A percentile compares a stretch with the other conserved stretches of the same genome.
Evolutionary conservation across 2,113 vertebrate genomes (phyloP).

Genomic region (Fukomys damarensis): DNA sequence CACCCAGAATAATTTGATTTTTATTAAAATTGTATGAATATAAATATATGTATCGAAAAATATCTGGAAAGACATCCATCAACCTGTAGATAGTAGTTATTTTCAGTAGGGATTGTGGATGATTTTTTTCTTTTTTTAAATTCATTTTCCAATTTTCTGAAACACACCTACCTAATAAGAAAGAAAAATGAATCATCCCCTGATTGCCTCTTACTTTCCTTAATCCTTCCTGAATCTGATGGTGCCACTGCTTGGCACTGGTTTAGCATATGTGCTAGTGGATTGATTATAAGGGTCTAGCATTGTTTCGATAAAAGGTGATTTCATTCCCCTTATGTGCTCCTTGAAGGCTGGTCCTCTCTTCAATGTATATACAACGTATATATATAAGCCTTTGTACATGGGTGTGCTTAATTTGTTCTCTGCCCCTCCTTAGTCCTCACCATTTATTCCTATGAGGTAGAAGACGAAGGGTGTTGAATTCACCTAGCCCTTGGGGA

Average conservation of each 20-base stretch:
- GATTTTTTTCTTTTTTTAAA: slow-evolving; percentile 58
- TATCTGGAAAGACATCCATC: slow-evolving; percentile 69
- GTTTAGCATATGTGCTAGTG: not conserved
- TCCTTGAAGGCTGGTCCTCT: not conserved
- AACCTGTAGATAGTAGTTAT: slow-evolving; percentile 62
- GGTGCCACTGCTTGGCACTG: not conserved
- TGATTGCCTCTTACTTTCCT: not conserved
- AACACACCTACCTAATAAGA: slow-evolving; percentile 38
- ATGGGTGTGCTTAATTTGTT: not conserved
- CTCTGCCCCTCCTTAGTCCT: not conserved
- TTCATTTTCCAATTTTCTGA: slow-evolving; percentile 58
- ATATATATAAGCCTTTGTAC: not conserved
- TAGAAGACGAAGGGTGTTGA: slow-evolving; percentile 17
- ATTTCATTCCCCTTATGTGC: not conserved
- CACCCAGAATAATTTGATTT: slow-evolving; percentile 79
- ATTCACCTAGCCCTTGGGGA: not conserved
- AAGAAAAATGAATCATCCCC: slow-evolving; percentile 21
- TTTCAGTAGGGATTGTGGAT: slow-evolving; percentile 25
- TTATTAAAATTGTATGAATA: slow-evolving; percentile 78
- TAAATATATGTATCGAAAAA: slow-evolving; percentile 73
- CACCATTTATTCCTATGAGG: slow-evolving; percentile 6
- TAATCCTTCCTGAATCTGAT: not conserved
- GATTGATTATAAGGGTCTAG: not conserved
- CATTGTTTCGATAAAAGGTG: not conserved
- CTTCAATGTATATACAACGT: not conserved